phyloP scores from a whole-genome alignment of 2,888 invertebrate species.

The Drosophila buzzatii region DNA sequence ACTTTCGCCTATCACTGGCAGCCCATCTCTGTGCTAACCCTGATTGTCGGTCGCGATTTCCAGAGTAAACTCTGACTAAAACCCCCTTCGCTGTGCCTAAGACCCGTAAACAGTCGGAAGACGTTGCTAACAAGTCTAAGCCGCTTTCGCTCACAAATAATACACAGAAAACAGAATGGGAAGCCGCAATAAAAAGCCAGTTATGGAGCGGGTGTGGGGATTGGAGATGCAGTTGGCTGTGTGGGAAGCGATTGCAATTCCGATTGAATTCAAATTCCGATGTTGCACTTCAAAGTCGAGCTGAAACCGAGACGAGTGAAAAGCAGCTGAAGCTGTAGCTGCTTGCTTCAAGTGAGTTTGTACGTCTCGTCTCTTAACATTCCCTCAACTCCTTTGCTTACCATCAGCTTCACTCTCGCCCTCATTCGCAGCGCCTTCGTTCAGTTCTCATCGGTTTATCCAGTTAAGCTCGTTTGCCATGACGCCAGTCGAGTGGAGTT shows the following conservation, averaged over 20 bases:
- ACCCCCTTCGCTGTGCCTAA: conserved; percentile 13
- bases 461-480: conserved; percentile 70
- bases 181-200: conserved; percentile 46
- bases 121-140: conserved; percentile 70
- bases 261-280: conserved; percentile 75
- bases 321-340: conserved; percentile 24
- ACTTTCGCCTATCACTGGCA: conserved; percentile 34
- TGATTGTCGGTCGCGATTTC: conserved; percentile 48
- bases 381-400: conserved; percentile 3
- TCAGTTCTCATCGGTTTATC: conserved; percentile 60
- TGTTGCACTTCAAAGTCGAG: conserved; percentile 70
- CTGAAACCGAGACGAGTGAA: conserved; percentile 47
- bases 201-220: conserved; percentile 21
- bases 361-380: conserved; percentile 10
- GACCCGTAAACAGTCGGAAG: conserved; percentile 54
- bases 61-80: not conserved
- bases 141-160: conserved; percentile 47
- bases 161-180: conserved; percentile 19
- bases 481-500: conserved; percentile 60
- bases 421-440: conserved; percentile 11
- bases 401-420: not conserved
- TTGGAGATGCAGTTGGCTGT: conserved; percentile 4
- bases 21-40: conserved; percentile 48
- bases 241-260: conserved; percentile 55
- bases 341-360: conserved; percentile 29